Evolutionary conservation across 2,797 vertebrate genomes (phyloP), one percentile per base, ranked within the genome.

Genomic region (Lophius americanus): DNA sequence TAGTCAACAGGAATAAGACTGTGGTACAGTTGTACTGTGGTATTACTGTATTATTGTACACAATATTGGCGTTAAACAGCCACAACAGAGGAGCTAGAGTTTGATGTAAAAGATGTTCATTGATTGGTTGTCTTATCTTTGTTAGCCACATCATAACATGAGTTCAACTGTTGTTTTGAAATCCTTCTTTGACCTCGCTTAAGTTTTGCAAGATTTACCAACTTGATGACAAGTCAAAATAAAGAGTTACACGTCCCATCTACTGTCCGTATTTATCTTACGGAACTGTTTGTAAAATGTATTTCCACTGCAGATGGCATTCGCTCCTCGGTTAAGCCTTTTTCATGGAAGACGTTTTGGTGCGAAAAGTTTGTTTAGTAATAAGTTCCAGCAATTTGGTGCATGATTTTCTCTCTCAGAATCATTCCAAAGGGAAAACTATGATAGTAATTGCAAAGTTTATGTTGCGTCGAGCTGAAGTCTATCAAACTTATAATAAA

Each of bases 51-150:
- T 23, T 23, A 23, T 23, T 23, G 23, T 23, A 23, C 12, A 44
- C 10, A 44, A 0, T 13, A 44, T 13, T 13, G 43, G 4, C 44
- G 14, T 36, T 48, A 63, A 57, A 50, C 23, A 51, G 46, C 52
- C 23, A 13, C 55, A 54, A 10, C 36, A 60, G 52, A 69, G 33
- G 48, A 52, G 49, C 3, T 39, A 14, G 64, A 32, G 9, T 6
- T 9, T n/a, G 47, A 60, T 5, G 7, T 13, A 37, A 5, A 43
- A 4, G 55, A 51, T 14, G 66, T 48, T 32, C n/a, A 63, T 33
- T 59, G 1, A 78, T 75, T 36, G 2, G 44, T n/a, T 60, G 51
- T 48, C 55, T 32, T 63, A 72, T 46, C 58, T 70, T 64, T 73
- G 49, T 37, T 35, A 44, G 48, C 36, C 48, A 23, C 51, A 23